Evolutionary conservation across 2,797 vertebrate species (phyloP), one percentile per base, ranked within the genome.

Genomic region (Gymnoscopelus microlampas): DNA sequence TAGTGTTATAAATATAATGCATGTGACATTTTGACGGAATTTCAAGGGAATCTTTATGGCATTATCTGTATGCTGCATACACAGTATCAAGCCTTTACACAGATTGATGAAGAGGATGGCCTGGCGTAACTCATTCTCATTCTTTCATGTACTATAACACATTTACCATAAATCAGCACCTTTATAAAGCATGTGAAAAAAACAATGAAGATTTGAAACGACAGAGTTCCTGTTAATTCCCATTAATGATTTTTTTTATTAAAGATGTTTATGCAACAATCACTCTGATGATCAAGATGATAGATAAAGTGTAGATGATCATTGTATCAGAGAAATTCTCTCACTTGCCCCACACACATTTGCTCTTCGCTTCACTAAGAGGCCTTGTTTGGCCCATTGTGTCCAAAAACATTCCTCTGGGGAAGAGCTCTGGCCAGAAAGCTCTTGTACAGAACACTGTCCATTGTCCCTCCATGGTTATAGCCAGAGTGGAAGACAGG

Each of bases 371-470:
- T 62, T 80, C 53, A 61, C 60, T 76, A n/a, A 3, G 58, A 82
- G 51, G 55, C 79, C 75, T 81, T 82, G 83, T 87, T 82, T 84
- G 80, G 76, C 67, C 69, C 14, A 73, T 73, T 68, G 70, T 73
- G 65, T 79, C 78, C 75, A 70, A 76, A 85, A 89, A 81, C 87
- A 92, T 91, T 93, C 91, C 80, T 87, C 13, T 53, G 66, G 81
- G 87, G 90, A 91, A 62, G 66, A 76, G 54, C 63, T 70, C 48
- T 74, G 66, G 71, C 77, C 77, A 79, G 76, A 78, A 73, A 57
- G 39, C 56, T 32, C 68, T 9, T 64, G 69, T 56, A 4, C 56
- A 66, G 70, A 44, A 15, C 69, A 66, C 65, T 71, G 61, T 63
- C 50, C 55, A 73, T 62, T 55, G 73, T 80, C 51, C 73, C 68